phyloP scores from a whole-genome alignment of 2,113 vertebrate genomes.

The Vombatus ursinus region DNA sequence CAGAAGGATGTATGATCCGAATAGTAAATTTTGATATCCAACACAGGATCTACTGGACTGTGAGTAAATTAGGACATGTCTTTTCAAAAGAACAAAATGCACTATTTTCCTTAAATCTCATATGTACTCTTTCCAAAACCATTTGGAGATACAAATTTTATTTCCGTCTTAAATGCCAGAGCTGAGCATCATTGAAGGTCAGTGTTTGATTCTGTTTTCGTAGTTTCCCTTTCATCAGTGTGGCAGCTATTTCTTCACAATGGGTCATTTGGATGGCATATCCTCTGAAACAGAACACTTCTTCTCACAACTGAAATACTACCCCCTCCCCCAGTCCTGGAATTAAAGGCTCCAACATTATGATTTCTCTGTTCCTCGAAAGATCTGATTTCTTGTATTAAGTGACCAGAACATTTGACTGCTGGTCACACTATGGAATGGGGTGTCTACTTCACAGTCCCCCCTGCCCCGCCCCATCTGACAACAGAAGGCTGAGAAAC shows the following conservation, averaged over 20 bases:
- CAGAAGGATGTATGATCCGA: accelerated
- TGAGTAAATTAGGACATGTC: neutral
- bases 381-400: neutral
- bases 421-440: accelerated
- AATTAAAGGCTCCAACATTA: neutral
- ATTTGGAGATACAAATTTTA: slow-evolving; percentile 58
- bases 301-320: too few relatives aligned
- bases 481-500: neutral
- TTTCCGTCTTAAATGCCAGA: slow-evolving; percentile 55
- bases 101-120: neutral
- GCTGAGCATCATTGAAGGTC: slow-evolving; percentile 26
- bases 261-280: neutral
- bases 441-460: neutral
- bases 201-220: neutral
- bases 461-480: neutral
- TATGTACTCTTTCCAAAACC: slow-evolving; percentile 30
- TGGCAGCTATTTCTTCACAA: slow-evolving; percentile 39
- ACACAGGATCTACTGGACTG: neutral
- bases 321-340: neutral
- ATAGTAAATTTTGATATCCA: neutral
- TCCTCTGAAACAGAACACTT: neutral
- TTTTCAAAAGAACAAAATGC: neutral
- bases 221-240: neutral
- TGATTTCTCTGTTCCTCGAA: neutral
- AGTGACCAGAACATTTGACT: neutral